Evolutionary conservation across 2,113 vertebrate species (phyloP).

Genomic region (Otolemur garnettii): DNA sequence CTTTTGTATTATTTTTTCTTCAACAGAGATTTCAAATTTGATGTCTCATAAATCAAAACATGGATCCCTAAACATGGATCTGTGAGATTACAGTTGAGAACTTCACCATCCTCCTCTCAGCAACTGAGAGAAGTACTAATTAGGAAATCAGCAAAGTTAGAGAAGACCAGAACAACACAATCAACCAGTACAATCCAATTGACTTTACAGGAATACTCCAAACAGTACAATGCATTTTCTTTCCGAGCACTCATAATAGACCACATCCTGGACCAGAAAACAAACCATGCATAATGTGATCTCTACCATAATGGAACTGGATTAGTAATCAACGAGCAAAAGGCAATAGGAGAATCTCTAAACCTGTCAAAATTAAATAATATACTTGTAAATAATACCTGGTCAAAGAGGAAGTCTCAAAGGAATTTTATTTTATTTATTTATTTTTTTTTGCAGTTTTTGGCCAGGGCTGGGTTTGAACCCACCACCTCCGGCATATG

Average conservation of each 20-base stretch:
- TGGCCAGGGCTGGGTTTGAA: too few relatives aligned
- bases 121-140: conserved; percentile 13
- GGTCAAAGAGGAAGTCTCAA: background rate
- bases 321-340: conserved; percentile 39
- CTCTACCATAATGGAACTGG: background rate
- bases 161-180: background rate
- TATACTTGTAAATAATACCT: background rate
- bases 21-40: background rate
- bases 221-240: background rate
- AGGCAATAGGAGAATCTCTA: background rate
- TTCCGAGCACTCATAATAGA: background rate
- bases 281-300: background rate
- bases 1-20: background rate
- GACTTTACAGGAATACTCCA: background rate
- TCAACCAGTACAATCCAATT: background rate
- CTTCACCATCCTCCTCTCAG: background rate
- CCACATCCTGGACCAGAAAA: background rate
- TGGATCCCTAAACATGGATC: background rate
- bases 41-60: background rate
- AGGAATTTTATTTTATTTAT: background rate
- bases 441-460: too few relatives aligned
- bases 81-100: background rate
- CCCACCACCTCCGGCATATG: too few relatives aligned
- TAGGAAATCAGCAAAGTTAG: background rate
- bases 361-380: background rate